These are phyloP conservation scores for Sphenopsis melanotis DNA, from an alignment of 2,797 vertebrate species.

Conservation along the genomic window DNA sequence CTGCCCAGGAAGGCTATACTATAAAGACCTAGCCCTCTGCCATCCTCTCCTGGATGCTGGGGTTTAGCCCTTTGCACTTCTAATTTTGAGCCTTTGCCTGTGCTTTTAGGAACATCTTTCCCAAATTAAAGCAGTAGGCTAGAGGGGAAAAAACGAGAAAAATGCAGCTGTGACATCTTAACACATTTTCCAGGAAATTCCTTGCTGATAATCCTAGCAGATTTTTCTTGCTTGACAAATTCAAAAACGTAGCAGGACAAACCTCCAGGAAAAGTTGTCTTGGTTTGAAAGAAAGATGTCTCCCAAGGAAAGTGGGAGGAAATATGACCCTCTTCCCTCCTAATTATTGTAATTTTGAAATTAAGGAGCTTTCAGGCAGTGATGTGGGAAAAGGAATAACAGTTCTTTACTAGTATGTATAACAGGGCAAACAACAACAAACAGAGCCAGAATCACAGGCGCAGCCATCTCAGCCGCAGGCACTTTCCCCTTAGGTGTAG, in stretches of 20 bases:
- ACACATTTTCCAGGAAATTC: not conserved
- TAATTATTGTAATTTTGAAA: not conserved
- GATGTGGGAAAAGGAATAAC: not conserved
- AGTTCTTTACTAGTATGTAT: not conserved
- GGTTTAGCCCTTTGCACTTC: not conserved
- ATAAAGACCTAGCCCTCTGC: not conserved
- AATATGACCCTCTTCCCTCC: not conserved
- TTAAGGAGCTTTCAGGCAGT: not conserved
- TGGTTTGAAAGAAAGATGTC: not conserved
- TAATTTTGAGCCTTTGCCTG: not conserved
- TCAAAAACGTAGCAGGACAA: not conserved
- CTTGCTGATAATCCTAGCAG: not conserved
- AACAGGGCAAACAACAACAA: not conserved
- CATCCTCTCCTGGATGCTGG: not conserved
- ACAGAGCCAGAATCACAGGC: fast-evolving
- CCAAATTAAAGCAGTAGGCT: not conserved
- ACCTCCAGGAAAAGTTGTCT: not conserved
- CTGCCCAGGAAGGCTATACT: not conserved
- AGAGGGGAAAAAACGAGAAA: not conserved
- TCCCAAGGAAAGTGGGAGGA: not conserved
- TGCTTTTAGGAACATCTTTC: not conserved
- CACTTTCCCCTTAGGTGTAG: fast-evolving
- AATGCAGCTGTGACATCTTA: not conserved
- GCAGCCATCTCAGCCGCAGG: fast-evolving
- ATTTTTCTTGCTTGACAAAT: not conserved